Evolutionary conservation across 2,888 invertebrate species (phyloP).

Genomic region (Drosophila paranaensis): DNA sequence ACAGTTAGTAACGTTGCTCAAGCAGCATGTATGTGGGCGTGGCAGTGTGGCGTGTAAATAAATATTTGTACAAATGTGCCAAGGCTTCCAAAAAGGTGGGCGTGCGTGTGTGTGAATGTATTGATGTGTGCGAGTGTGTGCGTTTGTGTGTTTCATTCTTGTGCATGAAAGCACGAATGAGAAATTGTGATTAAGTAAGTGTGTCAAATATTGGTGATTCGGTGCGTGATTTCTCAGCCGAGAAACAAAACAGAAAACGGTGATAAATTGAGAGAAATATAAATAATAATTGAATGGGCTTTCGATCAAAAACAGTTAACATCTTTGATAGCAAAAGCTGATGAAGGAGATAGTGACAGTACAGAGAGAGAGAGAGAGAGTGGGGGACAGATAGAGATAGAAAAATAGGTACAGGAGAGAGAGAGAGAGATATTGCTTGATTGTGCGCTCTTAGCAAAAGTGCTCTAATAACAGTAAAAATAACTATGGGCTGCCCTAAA

Average conservation of each 20-base stretch:
- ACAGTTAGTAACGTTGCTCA: conserved; percentile 61
- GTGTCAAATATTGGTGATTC: conserved; percentile 25
- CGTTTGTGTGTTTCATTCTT: conserved; percentile 38
- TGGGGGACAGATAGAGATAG: conserved; percentile 9
- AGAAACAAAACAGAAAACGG: conserved; percentile 42
- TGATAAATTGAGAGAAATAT: conserved; percentile 19
- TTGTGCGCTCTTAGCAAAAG: conserved; percentile 71
- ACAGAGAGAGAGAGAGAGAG: conserved; percentile 10
- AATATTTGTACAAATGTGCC: conserved; percentile 54
- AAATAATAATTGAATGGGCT: conserved; percentile 23
- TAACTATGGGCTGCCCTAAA: conserved; percentile 59
- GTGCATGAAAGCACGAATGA: conserved; percentile 64
- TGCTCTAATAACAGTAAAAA: conserved; percentile 64
- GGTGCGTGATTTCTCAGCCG: conserved; percentile 57
- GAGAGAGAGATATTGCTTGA: conserved; percentile 46
- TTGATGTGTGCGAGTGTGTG: neutral
- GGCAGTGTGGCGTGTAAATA: conserved; percentile 59
- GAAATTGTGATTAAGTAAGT: conserved; percentile 47
- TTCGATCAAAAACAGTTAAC: conserved; percentile 5
- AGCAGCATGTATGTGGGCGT: conserved; percentile 64
- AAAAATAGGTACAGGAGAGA: conserved; percentile 14
- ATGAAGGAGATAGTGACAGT: conserved; percentile 29
- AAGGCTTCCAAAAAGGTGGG: conserved; percentile 30
- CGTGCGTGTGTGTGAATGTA: conserved; percentile 16
- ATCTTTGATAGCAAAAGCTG: conserved; percentile 42